Conservation (phyloP, 2,888 invertebrate species). For the Tipula unca region DNA sequence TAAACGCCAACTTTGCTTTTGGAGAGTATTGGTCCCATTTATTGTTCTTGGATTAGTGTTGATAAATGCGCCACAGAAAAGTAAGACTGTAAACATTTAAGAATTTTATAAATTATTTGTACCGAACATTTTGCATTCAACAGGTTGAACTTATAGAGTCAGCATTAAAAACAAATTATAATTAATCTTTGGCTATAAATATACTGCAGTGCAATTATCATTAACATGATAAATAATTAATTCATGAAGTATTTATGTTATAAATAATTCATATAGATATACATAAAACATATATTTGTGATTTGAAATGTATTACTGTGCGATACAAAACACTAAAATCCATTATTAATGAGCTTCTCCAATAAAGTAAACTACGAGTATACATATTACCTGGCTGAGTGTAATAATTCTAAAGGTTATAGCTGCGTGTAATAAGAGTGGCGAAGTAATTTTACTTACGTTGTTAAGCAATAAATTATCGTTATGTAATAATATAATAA, state of each 20-base stretch:
- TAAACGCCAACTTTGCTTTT: too few species aligned
- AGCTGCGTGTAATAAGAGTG: too few species aligned
- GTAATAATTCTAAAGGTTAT: neutral
- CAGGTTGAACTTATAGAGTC: neutral
- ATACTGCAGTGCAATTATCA: neutral
- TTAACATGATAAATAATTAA: neutral
- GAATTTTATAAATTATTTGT: too few species aligned
- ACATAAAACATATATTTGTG: neutral
- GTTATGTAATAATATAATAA: neutral
- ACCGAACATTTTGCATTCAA: too few species aligned
- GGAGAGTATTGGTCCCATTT: too few species aligned
- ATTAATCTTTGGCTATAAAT: neutral
- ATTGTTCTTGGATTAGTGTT: too few species aligned
- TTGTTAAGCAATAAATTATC: too few species aligned
- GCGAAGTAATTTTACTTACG: neutral
- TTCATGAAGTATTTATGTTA: neutral
- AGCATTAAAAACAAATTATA: neutral
- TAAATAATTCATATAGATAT: neutral
- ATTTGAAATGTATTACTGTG: too few species aligned
- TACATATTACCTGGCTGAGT: neutral
- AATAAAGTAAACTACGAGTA: neutral
- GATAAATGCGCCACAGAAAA: too few species aligned
- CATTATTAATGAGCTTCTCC: neutral
- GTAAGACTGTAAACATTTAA: too few species aligned
- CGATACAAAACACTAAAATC: neutral